Base-by-base conservation (phyloP, 2,888 invertebrate genomes). In the Hirtodrosophila cameraria region DNA sequence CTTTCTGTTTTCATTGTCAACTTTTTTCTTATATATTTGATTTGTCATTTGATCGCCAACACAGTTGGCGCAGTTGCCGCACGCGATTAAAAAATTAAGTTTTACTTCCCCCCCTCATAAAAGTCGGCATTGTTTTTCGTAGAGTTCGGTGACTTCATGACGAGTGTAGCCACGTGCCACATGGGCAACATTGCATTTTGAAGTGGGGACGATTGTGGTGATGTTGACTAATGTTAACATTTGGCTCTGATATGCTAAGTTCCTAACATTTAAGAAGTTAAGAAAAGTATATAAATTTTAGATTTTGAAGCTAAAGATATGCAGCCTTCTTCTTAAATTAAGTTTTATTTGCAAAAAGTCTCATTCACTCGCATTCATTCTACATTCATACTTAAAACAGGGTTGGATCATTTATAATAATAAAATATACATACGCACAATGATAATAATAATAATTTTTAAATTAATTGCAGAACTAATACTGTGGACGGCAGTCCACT, bases 21-120 rank as follows among this genome's bases (percentile, higher is more conserved):
- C 50, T 68, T 81, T 62, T 57, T 69, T 31, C 30, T 33, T 41
- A n/a, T 66, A 61, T 87, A 78, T 88, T 88, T 87, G 87, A 87
- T 86, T 79, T 86, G 88, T 85, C 85, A 88, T 87, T 82, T 84
- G 88, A 88, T 88, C 83, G 74, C 67, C 42, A 60, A 42, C 69
- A 70, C 84, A 86, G 83, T 83, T 86, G 86, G 65, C 41, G 52
- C 27, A 30, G 38, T 18, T 33, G 39, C 30, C 23, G 23, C 23
- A 23, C 23, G 70, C 86, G 83, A 86, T 84, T 86, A 83, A 78
- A 83, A 86, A 83, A 80, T 77, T 71, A 75, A 83, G 67, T 75
- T 64, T 33, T 31, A n/a, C n/a, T n/a, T n/a, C n/a, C 27, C 41
- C 38, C 13, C 35, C 28, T 6, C 23, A 38, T 64, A 54, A 62